Conservation (phyloP, 1,140 invertebrate species). For the Cotesia typhae region DNA sequence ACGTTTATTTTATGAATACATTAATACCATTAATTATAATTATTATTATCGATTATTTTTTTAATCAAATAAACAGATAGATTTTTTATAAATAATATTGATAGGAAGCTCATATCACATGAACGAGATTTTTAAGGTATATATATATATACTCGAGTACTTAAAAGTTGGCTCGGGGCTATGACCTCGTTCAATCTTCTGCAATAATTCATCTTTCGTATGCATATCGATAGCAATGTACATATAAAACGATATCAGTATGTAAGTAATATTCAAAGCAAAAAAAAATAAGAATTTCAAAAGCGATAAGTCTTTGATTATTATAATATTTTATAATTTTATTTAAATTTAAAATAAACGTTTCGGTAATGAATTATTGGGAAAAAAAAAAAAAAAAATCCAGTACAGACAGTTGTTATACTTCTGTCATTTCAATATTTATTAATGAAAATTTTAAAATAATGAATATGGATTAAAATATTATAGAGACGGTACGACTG, state of each 20-base stretch:
- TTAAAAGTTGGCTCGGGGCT: constrained; percentile 20
- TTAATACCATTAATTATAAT: too few relatives aligned
- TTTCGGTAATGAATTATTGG: not conserved
- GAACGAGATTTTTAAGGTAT: constrained; percentile 20
- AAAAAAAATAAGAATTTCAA: not conserved
- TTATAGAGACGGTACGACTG: too few relatives aligned
- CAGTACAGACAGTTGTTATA: too few relatives aligned
- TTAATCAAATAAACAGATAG: too few relatives aligned
- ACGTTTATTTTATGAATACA: too few relatives aligned
- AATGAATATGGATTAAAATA: too few relatives aligned
- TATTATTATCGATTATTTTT: too few relatives aligned
- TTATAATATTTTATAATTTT: too few relatives aligned
- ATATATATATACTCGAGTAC: not conserved
- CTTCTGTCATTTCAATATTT: too few relatives aligned
- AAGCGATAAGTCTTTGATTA: not conserved
- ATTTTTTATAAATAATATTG: not conserved
- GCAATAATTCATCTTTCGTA: constrained; percentile 31
- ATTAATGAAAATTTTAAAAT: too few relatives aligned
- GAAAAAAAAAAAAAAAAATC: too few relatives aligned
- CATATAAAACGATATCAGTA: too few relatives aligned
- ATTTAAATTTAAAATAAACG: not conserved
- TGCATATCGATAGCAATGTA: constrained; percentile 19
- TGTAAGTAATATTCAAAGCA: constrained; percentile 7
- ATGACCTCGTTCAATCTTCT: constrained; percentile 20
- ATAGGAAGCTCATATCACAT: not conserved